These are phyloP conservation scores for Halcyon senegalensis DNA, from an alignment of 2,113 vertebrate genomes.

Conservation along the genomic window DNA sequence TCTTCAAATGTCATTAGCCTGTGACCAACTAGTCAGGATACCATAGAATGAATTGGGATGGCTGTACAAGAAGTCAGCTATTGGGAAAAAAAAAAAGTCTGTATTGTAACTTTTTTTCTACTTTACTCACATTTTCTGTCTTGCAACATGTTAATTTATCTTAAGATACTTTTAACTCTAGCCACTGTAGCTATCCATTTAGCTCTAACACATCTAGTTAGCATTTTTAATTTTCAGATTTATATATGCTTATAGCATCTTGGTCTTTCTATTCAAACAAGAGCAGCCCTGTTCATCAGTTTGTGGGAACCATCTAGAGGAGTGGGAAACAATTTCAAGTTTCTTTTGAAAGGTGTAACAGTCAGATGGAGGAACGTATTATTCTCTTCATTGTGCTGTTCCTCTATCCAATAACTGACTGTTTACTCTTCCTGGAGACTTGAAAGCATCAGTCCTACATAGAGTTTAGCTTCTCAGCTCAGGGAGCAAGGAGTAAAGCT, in stretches of 20 bases:
- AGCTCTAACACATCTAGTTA: neutral
- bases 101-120: neutral
- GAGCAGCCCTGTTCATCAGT: neutral
- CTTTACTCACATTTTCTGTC: neutral
- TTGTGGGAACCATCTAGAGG: neutral
- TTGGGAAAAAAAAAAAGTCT: neutral
- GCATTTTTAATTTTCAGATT: neutral
- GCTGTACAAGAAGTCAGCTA: conserved; percentile 19
- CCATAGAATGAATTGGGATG: conserved; percentile 33
- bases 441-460: conserved; percentile 15
- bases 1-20: conserved; percentile 74
- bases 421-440: conserved; percentile 30
- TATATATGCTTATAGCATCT: neutral
- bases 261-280: neutral
- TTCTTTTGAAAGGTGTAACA: neutral
- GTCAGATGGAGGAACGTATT: neutral
- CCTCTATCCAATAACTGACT: neutral
- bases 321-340: neutral
- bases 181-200: neutral
- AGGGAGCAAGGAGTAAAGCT: conserved; percentile 20
- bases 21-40: conserved; percentile 70
- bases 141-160: neutral
- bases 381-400: conserved; percentile 4
- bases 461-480: conserved; percentile 18
- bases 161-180: neutral